Base-by-base conservation (phyloP, 2,113 vertebrate species). In the Casuarius casuarius region DNA sequence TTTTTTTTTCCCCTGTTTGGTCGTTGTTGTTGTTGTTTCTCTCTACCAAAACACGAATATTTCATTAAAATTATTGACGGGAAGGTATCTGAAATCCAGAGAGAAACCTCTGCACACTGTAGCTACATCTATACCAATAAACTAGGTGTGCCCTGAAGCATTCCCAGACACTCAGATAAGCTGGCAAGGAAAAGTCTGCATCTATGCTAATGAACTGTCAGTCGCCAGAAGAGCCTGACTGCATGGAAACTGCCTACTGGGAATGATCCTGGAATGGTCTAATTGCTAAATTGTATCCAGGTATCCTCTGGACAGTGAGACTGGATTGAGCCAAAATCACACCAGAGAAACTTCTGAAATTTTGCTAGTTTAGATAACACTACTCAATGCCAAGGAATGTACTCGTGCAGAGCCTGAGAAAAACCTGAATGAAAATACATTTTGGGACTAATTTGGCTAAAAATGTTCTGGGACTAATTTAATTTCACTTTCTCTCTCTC, bases 181-280 rank as follows among this genome's bases (percentile, higher is more conserved):
- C 56, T 89, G 76, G 38, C 61, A 75, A 92, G 38, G 26, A 94
- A 42, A 6, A 6, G 87, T 75, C 67, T 77, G 75, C 49, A 58
- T 70, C 72, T 91, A 70, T 86, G 67, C 28, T 92, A 95, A 94
- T 73, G 85, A 92, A 51, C 58, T 88, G 72, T 46, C 90, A 92
- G 82, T 86, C 82, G 85, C 51, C 40, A 77, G 62, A 73, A 90
- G 54, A 77, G 40, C 59, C 73, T 80, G 77, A 26, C 3, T 3
- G 49, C 56, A 91, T 72, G 73, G 61, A 87, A 91, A 46, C 42
- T 92, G 68, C 10, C 42, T 67, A 31, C 38, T 94, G 73, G 61
- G 75, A 59, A 33, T 59, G 29, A 73, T 74, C 40, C n/a, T 85
- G 28, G 17, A 80, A 70, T 4, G 11, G 35, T 48, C 63, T 52